Percentiles rank a stretch among this genome's conserved stretches.
Evolutionary conservation across 1,140 invertebrate species (phyloP).

Genomic region (Solenopsis fugax): DNA sequence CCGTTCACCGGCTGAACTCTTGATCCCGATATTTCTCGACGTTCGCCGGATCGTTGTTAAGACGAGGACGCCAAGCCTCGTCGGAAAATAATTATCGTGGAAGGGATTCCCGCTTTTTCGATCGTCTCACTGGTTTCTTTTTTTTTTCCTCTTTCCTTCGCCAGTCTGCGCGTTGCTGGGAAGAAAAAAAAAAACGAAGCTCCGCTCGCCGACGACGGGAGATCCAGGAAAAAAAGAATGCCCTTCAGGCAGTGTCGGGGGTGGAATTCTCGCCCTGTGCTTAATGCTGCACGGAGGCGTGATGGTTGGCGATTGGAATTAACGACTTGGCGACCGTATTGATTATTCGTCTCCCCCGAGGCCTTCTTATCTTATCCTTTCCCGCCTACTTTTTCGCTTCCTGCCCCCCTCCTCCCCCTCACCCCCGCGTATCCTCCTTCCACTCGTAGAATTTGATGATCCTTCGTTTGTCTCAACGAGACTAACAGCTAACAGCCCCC

Average conservation of each 20-base stretch:
- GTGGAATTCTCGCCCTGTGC: slow-evolving; percentile 71
- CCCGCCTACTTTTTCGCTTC: slow-evolving; percentile 44
- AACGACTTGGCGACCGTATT: slow-evolving; percentile 84
- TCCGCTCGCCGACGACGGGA: slow-evolving; percentile 7
- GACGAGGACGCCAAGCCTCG: slow-evolving; percentile 14
- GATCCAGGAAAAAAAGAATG: slow-evolving; percentile 25
- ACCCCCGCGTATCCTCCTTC: background rate
- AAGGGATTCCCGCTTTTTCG: slow-evolving; percentile 38
- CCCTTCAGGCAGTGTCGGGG: slow-evolving; percentile 50
- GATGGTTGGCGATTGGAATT: slow-evolving; percentile 84
- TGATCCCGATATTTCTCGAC: slow-evolving; percentile 41
- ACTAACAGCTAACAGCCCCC: slow-evolving; percentile 42
- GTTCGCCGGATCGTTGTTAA: slow-evolving; percentile 30
- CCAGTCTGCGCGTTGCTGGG: background rate
- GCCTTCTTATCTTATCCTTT: slow-evolving; percentile 64
- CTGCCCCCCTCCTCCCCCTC: too few species aligned
- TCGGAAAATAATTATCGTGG: slow-evolving; percentile 57
- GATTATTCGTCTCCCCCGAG: slow-evolving; percentile 78
- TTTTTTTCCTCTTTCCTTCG: slow-evolving; percentile 3
- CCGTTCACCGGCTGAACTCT: background rate
- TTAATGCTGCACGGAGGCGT: slow-evolving; percentile 78
- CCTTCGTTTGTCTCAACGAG: slow-evolving; percentile 49
- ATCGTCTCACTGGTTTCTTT: slow-evolving; percentile 4
- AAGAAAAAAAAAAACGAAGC: slow-evolving; percentile 31
- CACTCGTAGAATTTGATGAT: slow-evolving; percentile 42